phyloP scores from a whole-genome alignment of 2,888 invertebrate species.

The Lobophora halterata region DNA sequence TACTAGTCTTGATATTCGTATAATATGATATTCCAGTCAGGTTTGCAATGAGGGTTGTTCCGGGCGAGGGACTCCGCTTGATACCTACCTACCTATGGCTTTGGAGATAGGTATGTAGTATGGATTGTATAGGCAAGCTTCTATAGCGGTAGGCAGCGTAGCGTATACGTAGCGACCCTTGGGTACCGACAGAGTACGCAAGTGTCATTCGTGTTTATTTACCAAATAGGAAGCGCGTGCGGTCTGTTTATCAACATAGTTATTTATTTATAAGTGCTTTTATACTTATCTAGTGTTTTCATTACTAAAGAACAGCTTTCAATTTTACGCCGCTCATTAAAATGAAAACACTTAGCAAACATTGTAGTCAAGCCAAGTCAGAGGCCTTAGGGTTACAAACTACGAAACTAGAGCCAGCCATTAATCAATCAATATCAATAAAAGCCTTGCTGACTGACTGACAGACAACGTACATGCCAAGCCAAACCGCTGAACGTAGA shows the following conservation, averaged over 20 bases:
- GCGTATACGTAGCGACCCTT: constrained; percentile 8
- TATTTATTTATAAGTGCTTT: too few species aligned
- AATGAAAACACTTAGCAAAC: background rate
- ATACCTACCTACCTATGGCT: constrained; percentile 4
- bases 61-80: constrained; percentile 9
- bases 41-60: constrained; percentile 20
- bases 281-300: constrained; percentile 14
- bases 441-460: too few species aligned
- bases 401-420: too few species aligned
- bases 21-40: constrained; percentile 14
- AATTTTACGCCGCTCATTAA: constrained; percentile 59
- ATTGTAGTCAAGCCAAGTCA: too few species aligned
- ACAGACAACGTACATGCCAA: too few species aligned
- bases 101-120: constrained; percentile 2
- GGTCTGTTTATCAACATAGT: constrained; percentile 22
- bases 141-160: too few species aligned
- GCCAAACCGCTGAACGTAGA: too few species aligned
- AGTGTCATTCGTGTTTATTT: constrained; percentile 24
- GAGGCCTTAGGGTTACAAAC: too few species aligned
- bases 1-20: constrained; percentile 3
- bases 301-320: constrained; percentile 35
- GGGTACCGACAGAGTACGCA: constrained; percentile 13
- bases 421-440: too few species aligned
- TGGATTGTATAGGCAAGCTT: too few species aligned
- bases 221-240: constrained; percentile 26